Percentiles rank a stretch among this genome's conserved stretches.
phyloP scores from a whole-genome alignment of 2,113 vertebrate genomes.

The Ibidorhyncha struthersii region DNA sequence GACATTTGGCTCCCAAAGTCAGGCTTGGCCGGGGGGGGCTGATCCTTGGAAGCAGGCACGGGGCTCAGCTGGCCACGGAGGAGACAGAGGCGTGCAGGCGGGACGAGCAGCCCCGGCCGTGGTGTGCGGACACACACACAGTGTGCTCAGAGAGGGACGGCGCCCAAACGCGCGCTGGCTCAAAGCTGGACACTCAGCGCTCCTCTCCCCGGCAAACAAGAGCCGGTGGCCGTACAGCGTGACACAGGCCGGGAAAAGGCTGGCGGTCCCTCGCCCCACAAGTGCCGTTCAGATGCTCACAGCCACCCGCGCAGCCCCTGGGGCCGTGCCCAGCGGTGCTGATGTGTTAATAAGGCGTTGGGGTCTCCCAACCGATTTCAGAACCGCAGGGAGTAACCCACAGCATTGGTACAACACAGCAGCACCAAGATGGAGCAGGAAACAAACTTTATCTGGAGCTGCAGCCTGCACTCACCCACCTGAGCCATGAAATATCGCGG shows the following conservation, averaged over 20 bases:
- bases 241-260: not conserved
- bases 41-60: not conserved
- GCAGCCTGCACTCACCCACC: not conserved
- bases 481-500: not conserved
- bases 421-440: not conserved
- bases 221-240: not conserved
- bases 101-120: accelerated
- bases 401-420: not conserved
- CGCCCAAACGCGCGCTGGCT: not conserved
- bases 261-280: accelerated
- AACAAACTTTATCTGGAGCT: not conserved
- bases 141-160: not conserved
- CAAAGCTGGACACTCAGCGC: accelerated
- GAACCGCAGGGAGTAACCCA: accelerated
- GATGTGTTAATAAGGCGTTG: not conserved
- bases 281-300: not conserved
- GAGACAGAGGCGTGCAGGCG: not conserved
- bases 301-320: not conserved
- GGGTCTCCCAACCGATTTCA: not conserved
- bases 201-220: not conserved
- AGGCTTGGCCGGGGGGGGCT: not conserved
- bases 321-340: not conserved
- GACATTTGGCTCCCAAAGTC: not conserved
- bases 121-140: too few species aligned
- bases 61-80: not conserved